Base-by-base conservation (phyloP, 2,888 invertebrate genomes). In the Holacanthella duospinosa region DNA sequence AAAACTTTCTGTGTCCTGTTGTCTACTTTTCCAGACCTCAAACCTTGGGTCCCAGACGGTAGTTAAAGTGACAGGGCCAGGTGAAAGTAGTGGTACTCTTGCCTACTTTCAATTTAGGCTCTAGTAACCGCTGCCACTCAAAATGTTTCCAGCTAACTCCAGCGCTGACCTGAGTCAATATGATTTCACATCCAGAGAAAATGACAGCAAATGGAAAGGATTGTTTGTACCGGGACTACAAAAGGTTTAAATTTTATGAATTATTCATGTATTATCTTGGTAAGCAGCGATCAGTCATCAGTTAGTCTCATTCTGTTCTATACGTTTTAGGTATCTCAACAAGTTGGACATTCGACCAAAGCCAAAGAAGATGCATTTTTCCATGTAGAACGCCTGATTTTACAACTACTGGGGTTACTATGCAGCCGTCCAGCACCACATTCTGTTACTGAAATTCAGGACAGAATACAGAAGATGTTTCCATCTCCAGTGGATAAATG, bases 401-500 rank as follows among this genome's bases (percentile, higher is more conserved):
- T 95, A 69, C 86, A 89, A 65, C 83, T 96, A 67, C 81, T 96
- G 76, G 88, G 87, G 24, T 89, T 89, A 84, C 82, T 96, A 66
- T 93, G 93, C 76, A 87, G 88, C 36, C 85, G 86, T 74, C 90
- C 91, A 28, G 72, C 76, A 6, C 85, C 87, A 66, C 73, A 68
- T 64, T 72, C 67, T 29, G 73, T 76, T 19, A 79, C 88, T 83
- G 96, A 96, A 80, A 91, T 96, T 73, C 94, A 95, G 77, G 93
- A 93, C 74, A 83, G 93, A 68, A 93, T 96, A 43, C 85, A 87
- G 70, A 87, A 87, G 73, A 89, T 90, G 61, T 94, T 95, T 81
- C 95, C 95, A n/a, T 88, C 88, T 21, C 94, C 95, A 2, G 88
- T 96, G 72, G 93, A 94, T 79, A 85, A 85, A 76, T 95, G 94